Evolutionary conservation across 1,140 invertebrate species (phyloP).

Genomic region (Ceratosolen solmsi): DNA sequence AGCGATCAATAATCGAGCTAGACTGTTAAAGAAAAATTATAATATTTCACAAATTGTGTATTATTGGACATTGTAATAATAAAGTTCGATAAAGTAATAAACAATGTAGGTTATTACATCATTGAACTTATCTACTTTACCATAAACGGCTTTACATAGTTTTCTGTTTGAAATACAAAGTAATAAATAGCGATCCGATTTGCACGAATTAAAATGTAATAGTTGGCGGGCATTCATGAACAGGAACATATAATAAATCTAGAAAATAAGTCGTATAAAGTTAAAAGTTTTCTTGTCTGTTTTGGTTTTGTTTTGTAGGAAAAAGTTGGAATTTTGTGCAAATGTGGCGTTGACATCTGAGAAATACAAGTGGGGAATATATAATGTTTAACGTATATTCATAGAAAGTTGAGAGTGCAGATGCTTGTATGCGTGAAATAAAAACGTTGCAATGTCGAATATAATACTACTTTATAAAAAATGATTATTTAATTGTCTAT

Average conservation of each 20-base stretch:
- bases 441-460: background rate
- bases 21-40: no score
- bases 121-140: background rate
- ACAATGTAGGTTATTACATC: background rate
- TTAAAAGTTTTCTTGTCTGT: conserved; percentile 19
- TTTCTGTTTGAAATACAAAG: background rate
- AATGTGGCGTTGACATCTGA: conserved; percentile 27
- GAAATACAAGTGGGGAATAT: conserved; percentile 10
- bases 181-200: conserved; percentile 1
- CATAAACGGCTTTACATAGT: background rate
- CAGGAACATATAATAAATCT: conserved; percentile 25
- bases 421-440: conserved; percentile 23
- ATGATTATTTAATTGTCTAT: conserved; percentile 16
- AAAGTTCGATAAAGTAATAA: background rate
- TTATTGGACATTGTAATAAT: no score
- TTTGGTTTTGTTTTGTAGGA: background rate
- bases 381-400: conserved; percentile 5
- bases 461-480: background rate
- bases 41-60: no score
- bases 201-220: conserved; percentile 26
- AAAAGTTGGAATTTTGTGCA: conserved; percentile 30
- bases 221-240: background rate
- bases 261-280: conserved; percentile 34
- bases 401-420: conserved; percentile 31
- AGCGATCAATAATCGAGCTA: no score